These are phyloP conservation scores for Meloidogyne hapla DNA, from an alignment of 1,140 invertebrate genomes.

Conservation along the genomic window DNA sequence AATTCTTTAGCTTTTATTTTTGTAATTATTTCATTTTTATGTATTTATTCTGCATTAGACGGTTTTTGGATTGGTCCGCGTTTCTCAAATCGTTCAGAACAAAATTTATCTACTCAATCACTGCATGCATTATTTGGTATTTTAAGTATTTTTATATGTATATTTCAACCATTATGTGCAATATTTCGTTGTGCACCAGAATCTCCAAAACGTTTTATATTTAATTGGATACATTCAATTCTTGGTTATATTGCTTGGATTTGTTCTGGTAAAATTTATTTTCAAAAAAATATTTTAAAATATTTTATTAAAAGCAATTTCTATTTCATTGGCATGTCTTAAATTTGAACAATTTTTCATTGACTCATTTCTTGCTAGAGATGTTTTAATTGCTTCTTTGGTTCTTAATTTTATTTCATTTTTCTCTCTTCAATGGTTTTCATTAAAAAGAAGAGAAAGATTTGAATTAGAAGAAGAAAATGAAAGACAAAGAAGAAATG, in stretches of 20 bases:
- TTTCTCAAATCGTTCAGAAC: not conserved
- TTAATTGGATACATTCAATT: slow-evolving; percentile 10
- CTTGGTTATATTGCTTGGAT: slow-evolving; percentile 19
- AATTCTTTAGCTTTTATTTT: slow-evolving; percentile 11
- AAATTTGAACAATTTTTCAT: slow-evolving; percentile 5
- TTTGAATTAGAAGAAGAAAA: slow-evolving; percentile 7
- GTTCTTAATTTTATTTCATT: not conserved
- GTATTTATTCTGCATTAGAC: slow-evolving; percentile 12
- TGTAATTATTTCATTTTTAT: slow-evolving; percentile 4
- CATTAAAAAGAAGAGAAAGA: slow-evolving; percentile 9
- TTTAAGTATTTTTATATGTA: not conserved
- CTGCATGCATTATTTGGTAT: slow-evolving; percentile 8
- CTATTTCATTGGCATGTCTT: not conserved
- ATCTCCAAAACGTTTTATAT: slow-evolving; percentile 6
- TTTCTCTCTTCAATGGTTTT: slow-evolving; percentile 8
- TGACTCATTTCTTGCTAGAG: slow-evolving; percentile 2
- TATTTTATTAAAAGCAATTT: not conserved
- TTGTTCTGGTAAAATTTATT: not conserved
- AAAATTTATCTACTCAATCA: slow-evolving; percentile 12
- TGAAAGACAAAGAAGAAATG: not conserved
- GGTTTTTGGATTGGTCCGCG: not conserved
- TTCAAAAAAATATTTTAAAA: not conserved
- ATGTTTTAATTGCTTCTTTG: slow-evolving; percentile 9
- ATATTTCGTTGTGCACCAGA: slow-evolving; percentile 14
- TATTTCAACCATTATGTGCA: slow-evolving; percentile 5